These are phyloP conservation scores for Beris morrisii DNA, from an alignment of 2,888 invertebrate genomes.

Conservation along the genomic window DNA sequence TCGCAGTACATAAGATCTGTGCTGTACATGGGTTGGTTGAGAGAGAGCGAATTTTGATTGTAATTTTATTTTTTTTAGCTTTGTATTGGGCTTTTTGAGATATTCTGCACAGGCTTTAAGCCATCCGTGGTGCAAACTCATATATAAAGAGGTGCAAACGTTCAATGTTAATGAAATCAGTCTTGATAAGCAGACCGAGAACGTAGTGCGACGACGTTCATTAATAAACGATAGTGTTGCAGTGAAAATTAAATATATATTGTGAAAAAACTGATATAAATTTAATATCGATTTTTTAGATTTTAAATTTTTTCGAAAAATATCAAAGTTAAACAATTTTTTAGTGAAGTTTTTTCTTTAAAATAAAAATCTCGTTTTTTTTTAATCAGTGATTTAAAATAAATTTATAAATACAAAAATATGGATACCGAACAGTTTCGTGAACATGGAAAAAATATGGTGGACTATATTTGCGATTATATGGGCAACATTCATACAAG, in stretches of 20 bases:
- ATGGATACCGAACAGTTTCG: constrained; percentile 81
- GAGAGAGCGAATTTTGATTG: too few species aligned
- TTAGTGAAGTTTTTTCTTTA: neutral
- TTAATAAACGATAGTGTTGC: neutral
- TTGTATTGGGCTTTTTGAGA: neutral
- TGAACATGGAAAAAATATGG: constrained; percentile 74
- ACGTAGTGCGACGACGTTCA: neutral
- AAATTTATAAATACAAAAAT: constrained; percentile 41
- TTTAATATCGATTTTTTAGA: neutral
- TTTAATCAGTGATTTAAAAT: neutral
- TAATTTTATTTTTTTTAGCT: too few species aligned
- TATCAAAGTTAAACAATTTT: neutral
- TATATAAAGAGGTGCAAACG: constrained; percentile 18
- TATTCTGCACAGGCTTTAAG: constrained; percentile 6
- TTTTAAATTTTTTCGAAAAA: neutral
- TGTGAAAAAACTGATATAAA: neutral
- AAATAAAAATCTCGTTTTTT: neutral
- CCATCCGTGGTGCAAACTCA: neutral
- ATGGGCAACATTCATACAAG: constrained; percentile 67
- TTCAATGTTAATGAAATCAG: constrained; percentile 24
- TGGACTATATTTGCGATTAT: constrained; percentile 82
- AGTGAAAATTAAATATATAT: constrained; percentile 4
- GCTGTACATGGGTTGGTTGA: too few species aligned
- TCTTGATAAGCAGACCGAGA: constrained; percentile 11
- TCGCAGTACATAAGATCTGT: too few species aligned